These are phyloP conservation scores for Fringilla coelebs DNA, from an alignment of 2,797 vertebrate species.

Conservation along the genomic window DNA sequence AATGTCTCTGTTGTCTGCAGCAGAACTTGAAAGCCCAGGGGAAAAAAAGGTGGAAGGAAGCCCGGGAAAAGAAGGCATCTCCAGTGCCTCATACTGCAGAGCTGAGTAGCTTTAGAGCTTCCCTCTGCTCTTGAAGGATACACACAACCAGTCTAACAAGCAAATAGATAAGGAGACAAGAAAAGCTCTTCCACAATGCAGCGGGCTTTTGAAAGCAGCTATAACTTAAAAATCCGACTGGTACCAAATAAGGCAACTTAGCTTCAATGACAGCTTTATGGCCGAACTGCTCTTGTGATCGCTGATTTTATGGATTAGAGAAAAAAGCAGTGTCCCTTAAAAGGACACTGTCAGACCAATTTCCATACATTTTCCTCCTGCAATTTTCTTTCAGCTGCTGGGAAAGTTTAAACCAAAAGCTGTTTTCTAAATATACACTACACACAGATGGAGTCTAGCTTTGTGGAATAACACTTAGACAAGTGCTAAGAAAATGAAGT, in stretches of 20 bases:
- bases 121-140: not conserved
- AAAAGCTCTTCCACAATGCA: not conserved
- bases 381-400: not conserved
- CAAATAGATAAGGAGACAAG: not conserved
- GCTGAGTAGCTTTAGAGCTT: not conserved
- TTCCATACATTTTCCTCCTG: slow-evolving; percentile 9
- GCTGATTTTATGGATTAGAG: slow-evolving; percentile 16
- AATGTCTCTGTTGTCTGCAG: not conserved
- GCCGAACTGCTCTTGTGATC: not conserved
- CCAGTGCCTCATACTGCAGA: not conserved
- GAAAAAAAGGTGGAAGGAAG: not conserved
- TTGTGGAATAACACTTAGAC: slow-evolving; percentile 61
- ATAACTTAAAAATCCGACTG: not conserved
- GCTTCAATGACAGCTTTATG: not conserved
- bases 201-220: not conserved
- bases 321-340: not conserved
- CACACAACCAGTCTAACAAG: not conserved
- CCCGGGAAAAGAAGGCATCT: not conserved
- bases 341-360: not conserved
- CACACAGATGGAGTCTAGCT: slow-evolving; percentile 44
- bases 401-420: slow-evolving; percentile 22
- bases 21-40: not conserved
- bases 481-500: slow-evolving; percentile 49
- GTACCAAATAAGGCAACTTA: not conserved
- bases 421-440: slow-evolving; percentile 47